These are phyloP conservation scores for Neoascia interrupta DNA, from an alignment of 2,888 invertebrate genomes.

Conservation along the genomic window DNA sequence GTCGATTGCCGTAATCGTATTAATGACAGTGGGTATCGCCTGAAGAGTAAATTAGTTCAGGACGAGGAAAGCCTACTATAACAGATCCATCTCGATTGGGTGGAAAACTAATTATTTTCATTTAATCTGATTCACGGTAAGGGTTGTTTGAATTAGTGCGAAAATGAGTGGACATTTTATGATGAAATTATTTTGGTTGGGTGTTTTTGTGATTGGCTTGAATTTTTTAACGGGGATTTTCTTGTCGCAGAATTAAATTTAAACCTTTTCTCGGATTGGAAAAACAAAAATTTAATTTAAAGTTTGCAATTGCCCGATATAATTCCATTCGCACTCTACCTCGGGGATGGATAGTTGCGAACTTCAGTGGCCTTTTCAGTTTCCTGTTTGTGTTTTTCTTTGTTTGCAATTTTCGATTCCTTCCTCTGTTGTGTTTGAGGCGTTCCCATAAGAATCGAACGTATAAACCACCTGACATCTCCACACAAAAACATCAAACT, in stretches of 20 bases:
- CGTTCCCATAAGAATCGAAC: conserved; percentile 58
- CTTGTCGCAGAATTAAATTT: too few species aligned
- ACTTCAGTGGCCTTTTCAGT: conserved; percentile 2
- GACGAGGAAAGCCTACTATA: too few species aligned
- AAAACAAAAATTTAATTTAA: conserved; percentile 57
- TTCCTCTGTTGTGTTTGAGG: conserved; percentile 54
- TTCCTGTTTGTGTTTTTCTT: conserved; percentile 7
- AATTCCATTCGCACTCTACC: conserved; percentile 23
- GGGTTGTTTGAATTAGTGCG: too few species aligned
- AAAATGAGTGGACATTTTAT: too few species aligned
- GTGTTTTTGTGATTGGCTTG: too few species aligned
- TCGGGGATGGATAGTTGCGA: not conserved
- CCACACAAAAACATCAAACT: conserved; percentile 25
- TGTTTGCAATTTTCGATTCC: conserved; percentile 9
- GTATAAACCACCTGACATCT: conserved; percentile 58
- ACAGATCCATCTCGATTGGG: too few species aligned
- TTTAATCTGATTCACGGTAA: too few species aligned
- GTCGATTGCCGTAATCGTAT: conserved; percentile 54
- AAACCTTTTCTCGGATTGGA: too few species aligned
- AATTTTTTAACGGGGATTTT: too few species aligned
- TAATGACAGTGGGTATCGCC: conserved; percentile 23
- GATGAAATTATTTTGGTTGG: too few species aligned
- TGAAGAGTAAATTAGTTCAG: conserved; percentile 25
- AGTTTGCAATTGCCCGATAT: conserved; percentile 36
- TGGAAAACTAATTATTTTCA: too few species aligned